Conservation (phyloP, 2,888 invertebrate species). For the Phyto melanocephala region DNA sequence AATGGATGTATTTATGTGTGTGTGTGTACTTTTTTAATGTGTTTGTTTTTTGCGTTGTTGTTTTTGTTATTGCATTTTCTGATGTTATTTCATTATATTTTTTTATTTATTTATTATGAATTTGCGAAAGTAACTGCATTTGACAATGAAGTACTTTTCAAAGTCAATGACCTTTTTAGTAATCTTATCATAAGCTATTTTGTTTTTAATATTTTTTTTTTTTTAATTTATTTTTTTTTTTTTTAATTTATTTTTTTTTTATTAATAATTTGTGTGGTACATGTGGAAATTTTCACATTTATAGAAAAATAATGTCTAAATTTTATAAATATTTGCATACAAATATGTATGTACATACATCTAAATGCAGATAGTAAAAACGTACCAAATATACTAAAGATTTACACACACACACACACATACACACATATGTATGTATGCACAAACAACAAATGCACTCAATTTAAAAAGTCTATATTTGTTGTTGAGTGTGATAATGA, state of each 20-base stretch:
- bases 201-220: no score
- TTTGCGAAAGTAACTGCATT: conserved; percentile 56
- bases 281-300: not conserved
- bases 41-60: not conserved
- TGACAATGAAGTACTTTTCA: conserved; percentile 56
- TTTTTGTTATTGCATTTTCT: conserved; percentile 23
- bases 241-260: conserved; percentile 31
- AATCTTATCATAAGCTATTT: conserved; percentile 59
- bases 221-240: conserved; percentile 1
- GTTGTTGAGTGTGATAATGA: no score
- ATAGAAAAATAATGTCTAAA: not conserved
- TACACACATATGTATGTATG: no score
- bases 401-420: no score
- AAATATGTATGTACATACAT: no score
- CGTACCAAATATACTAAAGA: no score
- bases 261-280: conserved; percentile 34
- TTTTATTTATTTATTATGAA: conserved; percentile 39
- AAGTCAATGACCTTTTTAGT: conserved; percentile 58
- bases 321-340: not conserved
- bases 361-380: no score
- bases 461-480: no score
- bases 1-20: not conserved
- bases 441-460: no score
- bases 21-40: not conserved
- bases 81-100: conserved; percentile 38